Evolutionary conservation across 37 sponge, comb jelly and placozoan species (phyloP), one percentile per base, ranked within the genome.

Genomic region (Geodia barretti): DNA sequence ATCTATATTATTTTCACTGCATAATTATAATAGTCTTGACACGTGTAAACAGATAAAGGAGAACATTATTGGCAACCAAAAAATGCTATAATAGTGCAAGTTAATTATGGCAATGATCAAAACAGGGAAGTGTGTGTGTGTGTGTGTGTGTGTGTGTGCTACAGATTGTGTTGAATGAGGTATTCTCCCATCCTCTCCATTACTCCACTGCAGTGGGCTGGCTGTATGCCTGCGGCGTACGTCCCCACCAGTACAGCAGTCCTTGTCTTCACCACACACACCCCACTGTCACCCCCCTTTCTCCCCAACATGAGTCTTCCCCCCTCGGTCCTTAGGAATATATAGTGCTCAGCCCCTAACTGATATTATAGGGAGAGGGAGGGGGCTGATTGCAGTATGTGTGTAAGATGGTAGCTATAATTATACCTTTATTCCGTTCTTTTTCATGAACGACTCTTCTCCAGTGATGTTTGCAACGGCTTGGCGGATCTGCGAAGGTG

Each of bases 161-260:
- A 82, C 7, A 82, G 65, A 21, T 76, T 71, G 62, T 84, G 76
- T 31, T 89, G 70, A 29, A 75, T 72, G 42, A 93, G 74, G 70
- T 93, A 87, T 14, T 89, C 87, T 39, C 91, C 87, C 74, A 93
- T 35, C 69, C 82, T 89, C 68, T 87, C 91, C 73, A 93, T 84
- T 40, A 90, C 90, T 47, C 65, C 64, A 54, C 54, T 80, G 75
- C 94, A 93, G 61, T 90, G 79, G 24, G 36, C 77, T n/a, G 75
- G 62, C 54, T 93, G 94, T 30, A 93, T 83, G 2, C 94, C 94
- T 41, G 77, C 36, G 23, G 68, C 81, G 42, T 87, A 93, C 2
- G 80, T 86, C 9, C 91, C 94, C 35, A 93, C 65, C 23, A 89
- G 64, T 1, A 93, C 31, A 24, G 81, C 84, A 37, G 79, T 79